These are phyloP conservation scores for Siderastrea siderea DNA, from an alignment of 92 coral and sea anemone species.

Conservation along the genomic window DNA sequence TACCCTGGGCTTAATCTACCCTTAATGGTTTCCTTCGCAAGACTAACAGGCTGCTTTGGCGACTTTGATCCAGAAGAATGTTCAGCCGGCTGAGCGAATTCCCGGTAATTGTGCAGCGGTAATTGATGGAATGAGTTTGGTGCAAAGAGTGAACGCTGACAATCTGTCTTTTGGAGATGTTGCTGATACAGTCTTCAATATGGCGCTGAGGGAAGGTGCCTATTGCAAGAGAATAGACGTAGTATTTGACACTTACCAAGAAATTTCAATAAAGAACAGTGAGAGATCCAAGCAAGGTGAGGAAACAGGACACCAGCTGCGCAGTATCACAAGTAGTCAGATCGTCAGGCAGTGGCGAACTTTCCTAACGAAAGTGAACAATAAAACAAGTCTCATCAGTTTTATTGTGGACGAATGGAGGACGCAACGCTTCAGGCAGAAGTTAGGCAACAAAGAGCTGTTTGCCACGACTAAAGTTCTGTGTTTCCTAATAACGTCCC, in stretches of 20 bases:
- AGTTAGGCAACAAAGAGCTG: conserved; percentile 33
- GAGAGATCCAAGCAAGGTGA: neutral
- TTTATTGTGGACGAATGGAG: conserved; percentile 60
- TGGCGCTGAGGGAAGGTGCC: neutral
- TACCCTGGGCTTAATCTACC: too few relatives aligned
- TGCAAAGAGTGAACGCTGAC: neutral
- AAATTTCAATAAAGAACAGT: neutral
- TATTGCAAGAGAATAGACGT: neutral
- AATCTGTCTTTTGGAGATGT: neutral
- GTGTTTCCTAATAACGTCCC: conserved; percentile 38
- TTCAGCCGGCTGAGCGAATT: neutral
- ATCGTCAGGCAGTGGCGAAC: conserved; percentile 62
- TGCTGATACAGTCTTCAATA: neutral
- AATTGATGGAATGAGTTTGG: neutral
- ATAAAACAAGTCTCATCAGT: conserved; percentile 43
- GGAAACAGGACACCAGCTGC: neutral
- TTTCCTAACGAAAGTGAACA: conserved; percentile 27
- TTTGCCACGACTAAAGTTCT: conserved; percentile 30
- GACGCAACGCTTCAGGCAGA: conserved; percentile 25
- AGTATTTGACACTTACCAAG: neutral
- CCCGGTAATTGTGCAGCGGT: neutral
- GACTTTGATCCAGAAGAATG: neutral
- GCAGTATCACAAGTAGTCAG: conserved; percentile 26
- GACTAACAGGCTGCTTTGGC: neutral
- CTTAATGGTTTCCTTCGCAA: neutral